Conservation (phyloP, 2,113 vertebrate genomes). For the Myotis yumanensis region DNA sequence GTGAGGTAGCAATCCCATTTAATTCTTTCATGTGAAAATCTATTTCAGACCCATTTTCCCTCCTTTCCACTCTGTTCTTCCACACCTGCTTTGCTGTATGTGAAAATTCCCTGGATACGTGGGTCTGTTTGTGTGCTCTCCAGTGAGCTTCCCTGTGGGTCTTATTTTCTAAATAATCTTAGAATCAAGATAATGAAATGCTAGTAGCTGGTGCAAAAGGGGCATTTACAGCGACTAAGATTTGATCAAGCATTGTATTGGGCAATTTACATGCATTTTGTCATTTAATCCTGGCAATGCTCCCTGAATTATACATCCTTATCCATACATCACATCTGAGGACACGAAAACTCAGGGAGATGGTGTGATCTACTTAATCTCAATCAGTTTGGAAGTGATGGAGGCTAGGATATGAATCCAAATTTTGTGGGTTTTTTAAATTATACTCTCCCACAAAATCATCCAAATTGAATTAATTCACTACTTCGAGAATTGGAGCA, state of each 20-base stretch:
- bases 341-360: constrained; percentile 2
- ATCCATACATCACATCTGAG: neutral
- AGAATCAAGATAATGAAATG: neutral
- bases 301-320: neutral
- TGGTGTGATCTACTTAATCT: constrained; percentile 55
- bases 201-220: neutral
- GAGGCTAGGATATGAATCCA: constrained; percentile 38
- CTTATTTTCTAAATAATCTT: neutral
- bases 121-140: neutral
- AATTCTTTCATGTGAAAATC: neutral
- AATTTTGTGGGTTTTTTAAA: constrained; percentile 17
- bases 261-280: neutral
- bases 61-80: neutral
- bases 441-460: constrained; percentile 18
- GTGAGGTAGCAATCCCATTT: neutral
- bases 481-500: constrained; percentile 57
- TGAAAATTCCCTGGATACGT: neutral
- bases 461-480: constrained; percentile 69
- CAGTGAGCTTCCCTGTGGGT: neutral
- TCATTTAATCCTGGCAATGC: neutral
- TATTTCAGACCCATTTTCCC: neutral
- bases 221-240: neutral
- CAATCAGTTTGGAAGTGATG: constrained; percentile 29
- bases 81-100: neutral
- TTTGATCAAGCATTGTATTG: neutral